Conservation (phyloP, 1,140 invertebrate genomes). For the Leucophenga varia region DNA sequence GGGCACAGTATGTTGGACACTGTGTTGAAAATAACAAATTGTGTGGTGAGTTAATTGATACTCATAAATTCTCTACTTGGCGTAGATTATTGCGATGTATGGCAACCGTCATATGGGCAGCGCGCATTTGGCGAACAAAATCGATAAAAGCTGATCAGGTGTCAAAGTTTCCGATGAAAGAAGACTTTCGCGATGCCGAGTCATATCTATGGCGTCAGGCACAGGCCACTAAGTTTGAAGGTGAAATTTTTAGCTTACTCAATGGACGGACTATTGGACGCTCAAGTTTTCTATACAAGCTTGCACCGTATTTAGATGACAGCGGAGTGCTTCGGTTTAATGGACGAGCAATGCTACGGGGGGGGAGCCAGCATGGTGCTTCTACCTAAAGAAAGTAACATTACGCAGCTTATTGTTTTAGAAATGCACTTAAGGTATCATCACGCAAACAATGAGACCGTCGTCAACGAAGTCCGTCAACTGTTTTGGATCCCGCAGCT, state of each 20-base stretch:
- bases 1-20: too few species aligned
- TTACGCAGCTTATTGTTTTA: too few species aligned
- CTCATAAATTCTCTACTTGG: too few species aligned
- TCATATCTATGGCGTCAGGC: neutral
- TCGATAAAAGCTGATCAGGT: neutral
- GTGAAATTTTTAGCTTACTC: neutral
- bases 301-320: slow-evolving; percentile 4
- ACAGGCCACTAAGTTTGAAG: neutral
- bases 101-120: neutral
- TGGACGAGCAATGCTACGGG: neutral
- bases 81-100: too few species aligned
- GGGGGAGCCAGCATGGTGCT: neutral
- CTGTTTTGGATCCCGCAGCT: neutral
- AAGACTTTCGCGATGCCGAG: neutral
- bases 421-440: too few species aligned
- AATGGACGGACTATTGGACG: neutral
- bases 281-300: neutral
- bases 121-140: neutral
- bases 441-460: too few species aligned
- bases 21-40: too few species aligned
- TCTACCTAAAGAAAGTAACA: slow-evolving; percentile 1
- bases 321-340: neutral
- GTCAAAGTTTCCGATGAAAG: too few species aligned
- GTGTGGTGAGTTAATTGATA: too few species aligned
- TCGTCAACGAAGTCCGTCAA: neutral